phyloP scores from a whole-genome alignment of 1,140 invertebrate species.

The Pristionchus pacificus region DNA sequence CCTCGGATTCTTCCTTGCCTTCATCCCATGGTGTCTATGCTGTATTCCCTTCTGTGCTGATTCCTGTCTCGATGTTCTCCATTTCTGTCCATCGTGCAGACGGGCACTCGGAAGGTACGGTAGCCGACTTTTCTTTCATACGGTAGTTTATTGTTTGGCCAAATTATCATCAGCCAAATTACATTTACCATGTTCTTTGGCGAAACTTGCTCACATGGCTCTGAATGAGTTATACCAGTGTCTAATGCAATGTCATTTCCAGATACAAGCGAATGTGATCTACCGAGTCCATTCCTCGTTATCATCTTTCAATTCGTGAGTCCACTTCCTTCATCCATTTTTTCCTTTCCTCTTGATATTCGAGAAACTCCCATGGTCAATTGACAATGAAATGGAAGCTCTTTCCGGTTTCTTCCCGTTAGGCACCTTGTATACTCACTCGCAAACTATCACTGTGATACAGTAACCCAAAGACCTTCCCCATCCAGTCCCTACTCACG shows the following conservation, averaged over 20 bases:
- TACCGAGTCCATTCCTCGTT: background rate
- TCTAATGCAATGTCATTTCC: background rate
- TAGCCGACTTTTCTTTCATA: background rate
- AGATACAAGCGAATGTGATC: background rate
- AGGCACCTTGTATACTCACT: too few relatives aligned
- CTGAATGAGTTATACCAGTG: background rate
- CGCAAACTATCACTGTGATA: too few relatives aligned
- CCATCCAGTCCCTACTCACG: too few relatives aligned
- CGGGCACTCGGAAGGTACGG: constrained; percentile 43
- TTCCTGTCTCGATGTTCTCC: constrained; percentile 50
- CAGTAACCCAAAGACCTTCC: too few relatives aligned
- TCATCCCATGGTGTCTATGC: constrained; percentile 47
- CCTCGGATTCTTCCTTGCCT: constrained; percentile 45
- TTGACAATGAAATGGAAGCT: background rate
- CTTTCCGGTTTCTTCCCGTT: background rate
- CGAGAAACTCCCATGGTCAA: too few relatives aligned
- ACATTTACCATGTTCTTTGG: background rate
- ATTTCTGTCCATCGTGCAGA: constrained; percentile 52
- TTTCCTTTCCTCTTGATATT: too few relatives aligned
- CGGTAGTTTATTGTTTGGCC: background rate
- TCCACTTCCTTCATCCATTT: too few relatives aligned
- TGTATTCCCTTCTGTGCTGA: constrained; percentile 53
- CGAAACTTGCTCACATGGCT: background rate
- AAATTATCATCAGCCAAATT: background rate
- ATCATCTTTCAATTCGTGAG: too few relatives aligned